Base-by-base conservation (phyloP, 1,140 invertebrate genomes). In the Anoplolepis gracilipes region DNA sequence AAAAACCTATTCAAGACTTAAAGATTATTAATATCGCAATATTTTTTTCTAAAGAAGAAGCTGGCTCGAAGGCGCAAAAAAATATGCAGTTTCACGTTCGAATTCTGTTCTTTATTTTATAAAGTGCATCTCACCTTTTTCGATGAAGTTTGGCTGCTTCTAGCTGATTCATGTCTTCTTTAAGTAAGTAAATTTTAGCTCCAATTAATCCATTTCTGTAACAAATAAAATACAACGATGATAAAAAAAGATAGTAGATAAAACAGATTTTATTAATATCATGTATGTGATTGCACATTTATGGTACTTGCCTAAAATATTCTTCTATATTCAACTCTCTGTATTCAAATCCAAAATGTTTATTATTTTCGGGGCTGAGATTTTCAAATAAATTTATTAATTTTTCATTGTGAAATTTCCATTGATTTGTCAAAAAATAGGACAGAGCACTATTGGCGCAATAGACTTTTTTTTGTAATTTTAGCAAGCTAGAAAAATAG, bases 381-480 rank as follows among this genome's bases (percentile, higher is more conserved):
- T 93, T 89, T 0, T 94, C 92, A 77, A 97, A 95, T 19, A 99
- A 92, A 1, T 94, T 92, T 11, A 96, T 89, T 36, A 97, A 95
- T 85, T 98, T 98, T 1, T 96, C 93, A 86, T 98, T 98, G 28
- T 94, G 91, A 91, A 99, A 99, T 8, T 95, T 95, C 98, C 98
- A 99, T 92, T 98, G 96, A 85, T 98, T 96, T 0, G 95, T 96
- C 0, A 97, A 96, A 90, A 98, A 99, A 90, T 97, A 98, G 65
- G 97, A 95, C 4, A 99, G 90, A 3, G 97, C 97, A 10, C 94
- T 94, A 49, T 97, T 97, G 0, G 98, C 46, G 97, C 59, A 96
- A 89, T 97, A 97, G 10, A 99, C 96, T 86, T 97, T 97, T 11
- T 97, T 95, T 91, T 99, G 98, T 30, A 99, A 93, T 93, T 96